Conservation (phyloP, 2,113 vertebrate genomes). For the Lepisosteus osseus region DNA sequence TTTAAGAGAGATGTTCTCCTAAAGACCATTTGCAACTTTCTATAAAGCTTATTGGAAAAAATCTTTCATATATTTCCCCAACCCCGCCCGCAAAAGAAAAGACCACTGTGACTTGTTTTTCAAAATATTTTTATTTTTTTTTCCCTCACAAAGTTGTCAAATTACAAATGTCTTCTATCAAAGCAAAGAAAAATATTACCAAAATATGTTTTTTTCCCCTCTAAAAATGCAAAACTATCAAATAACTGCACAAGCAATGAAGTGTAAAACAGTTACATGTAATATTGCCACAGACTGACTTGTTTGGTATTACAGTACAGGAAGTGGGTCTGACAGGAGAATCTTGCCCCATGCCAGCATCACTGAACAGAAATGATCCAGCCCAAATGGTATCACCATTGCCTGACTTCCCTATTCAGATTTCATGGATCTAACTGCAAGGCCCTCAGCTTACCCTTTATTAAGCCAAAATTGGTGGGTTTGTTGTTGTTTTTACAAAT, state of each 20-base stretch:
- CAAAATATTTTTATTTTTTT: conserved; percentile 18
- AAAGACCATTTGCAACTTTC: too few relatives aligned
- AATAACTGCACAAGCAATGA: conserved; percentile 18
- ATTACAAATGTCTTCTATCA: conserved; percentile 28
- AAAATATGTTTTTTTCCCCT: conserved; percentile 28
- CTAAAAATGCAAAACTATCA: conserved; percentile 23
- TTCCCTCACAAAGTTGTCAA: conserved; percentile 31
- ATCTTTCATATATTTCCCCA: too few relatives aligned
- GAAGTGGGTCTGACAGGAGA: background rate
- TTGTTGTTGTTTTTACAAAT: background rate
- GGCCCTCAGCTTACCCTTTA: background rate
- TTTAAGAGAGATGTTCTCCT: too few relatives aligned
- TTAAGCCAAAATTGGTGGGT: background rate
- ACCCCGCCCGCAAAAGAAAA: too few relatives aligned
- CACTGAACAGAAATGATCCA: background rate
- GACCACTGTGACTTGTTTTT: background rate
- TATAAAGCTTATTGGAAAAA: too few relatives aligned
- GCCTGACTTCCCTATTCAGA: background rate
- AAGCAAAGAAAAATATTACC: conserved; percentile 21
- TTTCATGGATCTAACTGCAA: background rate
- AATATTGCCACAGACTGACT: conserved; percentile 8
- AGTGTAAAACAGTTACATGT: conserved; percentile 8
- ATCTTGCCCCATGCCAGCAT: too few relatives aligned
- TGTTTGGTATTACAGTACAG: conserved; percentile 16
- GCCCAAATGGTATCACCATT: background rate